phyloP scores from a whole-genome alignment of 2,797 vertebrate species.

The Poecilia wingei region DNA sequence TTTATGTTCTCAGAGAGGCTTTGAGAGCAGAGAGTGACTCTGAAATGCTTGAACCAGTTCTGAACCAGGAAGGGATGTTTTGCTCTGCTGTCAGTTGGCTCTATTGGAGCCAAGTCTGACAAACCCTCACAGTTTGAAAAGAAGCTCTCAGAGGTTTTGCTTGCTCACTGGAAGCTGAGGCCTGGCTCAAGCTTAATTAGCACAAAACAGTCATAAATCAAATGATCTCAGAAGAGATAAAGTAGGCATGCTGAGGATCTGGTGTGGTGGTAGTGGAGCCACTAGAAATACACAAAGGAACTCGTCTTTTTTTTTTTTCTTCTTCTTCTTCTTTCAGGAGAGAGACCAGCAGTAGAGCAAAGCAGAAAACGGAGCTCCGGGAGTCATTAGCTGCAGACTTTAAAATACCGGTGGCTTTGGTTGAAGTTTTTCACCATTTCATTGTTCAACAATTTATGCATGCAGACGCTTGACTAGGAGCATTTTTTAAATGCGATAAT shows the following conservation, averaged over 20 bases:
- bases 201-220: slow-evolving; percentile 73
- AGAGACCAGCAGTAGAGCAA: slow-evolving; percentile 37
- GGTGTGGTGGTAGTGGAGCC: slow-evolving; percentile 37
- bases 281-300: slow-evolving; percentile 65
- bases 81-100: slow-evolving; percentile 28
- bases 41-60: slow-evolving; percentile 17
- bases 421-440: slow-evolving; percentile 16
- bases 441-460: neutral
- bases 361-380: slow-evolving; percentile 55
- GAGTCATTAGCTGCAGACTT: slow-evolving; percentile 48
- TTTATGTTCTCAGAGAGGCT: slow-evolving; percentile 19
- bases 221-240: slow-evolving; percentile 50
- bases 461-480: neutral
- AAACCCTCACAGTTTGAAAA: slow-evolving; percentile 41
- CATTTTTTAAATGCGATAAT: neutral
- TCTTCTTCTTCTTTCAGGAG: slow-evolving; percentile 3
- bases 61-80: slow-evolving; percentile 26
- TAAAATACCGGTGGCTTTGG: slow-evolving; percentile 7
- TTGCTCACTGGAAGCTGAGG: slow-evolving; percentile 25
- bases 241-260: slow-evolving; percentile 58
- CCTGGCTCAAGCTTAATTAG: slow-evolving; percentile 47
- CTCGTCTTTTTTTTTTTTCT: neutral
- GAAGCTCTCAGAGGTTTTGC: slow-evolving; percentile 25
- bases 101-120: slow-evolving; percentile 30
- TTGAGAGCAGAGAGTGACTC: slow-evolving; percentile 16